phyloP scores from a whole-genome alignment of 2,113 vertebrate species.

The Chionodraco myersi region DNA sequence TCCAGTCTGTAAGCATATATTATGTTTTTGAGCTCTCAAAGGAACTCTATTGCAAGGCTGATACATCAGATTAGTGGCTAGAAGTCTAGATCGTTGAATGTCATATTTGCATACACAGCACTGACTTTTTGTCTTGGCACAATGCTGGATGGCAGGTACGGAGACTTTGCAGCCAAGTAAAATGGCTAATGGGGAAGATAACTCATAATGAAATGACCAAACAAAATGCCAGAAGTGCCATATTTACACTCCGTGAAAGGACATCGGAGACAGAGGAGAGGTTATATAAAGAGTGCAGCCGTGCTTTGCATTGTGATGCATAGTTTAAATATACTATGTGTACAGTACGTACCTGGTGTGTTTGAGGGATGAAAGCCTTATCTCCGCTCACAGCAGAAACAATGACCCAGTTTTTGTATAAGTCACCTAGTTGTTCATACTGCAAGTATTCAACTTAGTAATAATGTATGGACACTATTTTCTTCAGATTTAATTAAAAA shows the following conservation, averaged over 20 bases:
- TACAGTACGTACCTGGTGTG: background rate
- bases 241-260: constrained; percentile 69
- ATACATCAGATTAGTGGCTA: constrained; percentile 77
- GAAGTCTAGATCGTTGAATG: constrained; percentile 79
- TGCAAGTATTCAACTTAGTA: background rate
- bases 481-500: background rate
- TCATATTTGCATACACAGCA: constrained; percentile 85
- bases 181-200: constrained; percentile 78
- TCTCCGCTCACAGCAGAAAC: constrained; percentile 6
- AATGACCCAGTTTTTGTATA: constrained; percentile 8
- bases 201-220: constrained; percentile 73
- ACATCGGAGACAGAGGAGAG: constrained; percentile 54
- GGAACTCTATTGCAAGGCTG: constrained; percentile 57
- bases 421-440: background rate
- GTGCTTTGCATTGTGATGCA: constrained; percentile 50
- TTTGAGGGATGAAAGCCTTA: background rate
- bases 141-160: constrained; percentile 67
- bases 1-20: constrained; percentile 51
- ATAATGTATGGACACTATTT: background rate
- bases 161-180: constrained; percentile 60
- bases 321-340: constrained; percentile 6
- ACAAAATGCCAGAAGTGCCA: constrained; percentile 79
- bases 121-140: constrained; percentile 76
- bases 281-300: constrained; percentile 42
- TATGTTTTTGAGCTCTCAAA: constrained; percentile 42